Base-by-base conservation (phyloP, 2,888 invertebrate species). In the Pomacea canaliculata region DNA sequence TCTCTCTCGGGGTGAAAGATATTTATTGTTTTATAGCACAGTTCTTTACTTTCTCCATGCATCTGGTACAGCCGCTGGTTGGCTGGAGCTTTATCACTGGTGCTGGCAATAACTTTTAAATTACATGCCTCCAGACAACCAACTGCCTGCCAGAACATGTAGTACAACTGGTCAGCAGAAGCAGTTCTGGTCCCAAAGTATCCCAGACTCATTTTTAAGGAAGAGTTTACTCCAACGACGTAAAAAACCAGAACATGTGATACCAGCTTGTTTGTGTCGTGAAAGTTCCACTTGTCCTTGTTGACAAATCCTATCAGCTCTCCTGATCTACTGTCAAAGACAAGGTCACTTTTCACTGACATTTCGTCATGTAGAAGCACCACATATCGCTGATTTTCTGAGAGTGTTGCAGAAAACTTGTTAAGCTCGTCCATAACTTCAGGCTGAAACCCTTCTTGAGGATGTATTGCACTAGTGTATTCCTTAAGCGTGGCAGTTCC, bases 41-140 rank as follows among this genome's bases (percentile, higher is more conserved):
- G 62, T 23, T 37, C 37, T n/a, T n/a, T n/a, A 46, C 7, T 49
- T 37, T 5, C 0, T 19, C 63, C 71, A 49, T 71, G 71, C 7
- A 71, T 19, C 62, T 71, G 63, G 16, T 71, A 63, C 18, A 71
- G 48, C 7, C 49, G 48, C 16, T 63, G 71, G 19, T 71, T 71
- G 8, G 63, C n/a, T 49, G 71, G n/a, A 7, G 71, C 71, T 12
- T 71, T 71, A 62, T 63, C 71, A 46, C 71, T 71, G 46, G 71
- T 71, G 1, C 48, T 62, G 4, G 63, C 63, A 9, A 71, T 63
- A 2, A 71, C 71, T 18, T 71, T 71, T 18, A 63, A 23, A 2
- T 63, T 62, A 49, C 71, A 71, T 27, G 48, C 7, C 48, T 71
- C 71, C 16, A 71, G 19, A 3, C 19, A n/a, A 12, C 63, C 48